These are phyloP conservation scores for Potorous gilbertii DNA, from an alignment of 2,797 vertebrate species.

Conservation along the genomic window DNA sequence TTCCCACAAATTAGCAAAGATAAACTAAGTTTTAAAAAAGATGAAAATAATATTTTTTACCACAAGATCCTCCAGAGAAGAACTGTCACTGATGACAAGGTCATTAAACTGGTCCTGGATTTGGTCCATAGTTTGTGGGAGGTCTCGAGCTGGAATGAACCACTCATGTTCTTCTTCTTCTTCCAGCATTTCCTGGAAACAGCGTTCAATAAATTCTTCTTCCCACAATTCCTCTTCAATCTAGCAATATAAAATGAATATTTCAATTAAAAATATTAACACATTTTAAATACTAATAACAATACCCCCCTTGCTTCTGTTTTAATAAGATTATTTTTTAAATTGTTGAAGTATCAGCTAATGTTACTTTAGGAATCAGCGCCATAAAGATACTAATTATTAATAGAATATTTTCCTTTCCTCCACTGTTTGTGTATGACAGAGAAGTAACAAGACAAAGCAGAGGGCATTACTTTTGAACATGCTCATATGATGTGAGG, in stretches of 20 bases:
- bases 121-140: constrained; percentile 89
- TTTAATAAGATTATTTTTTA: constrained; percentile 42
- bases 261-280: neutral
- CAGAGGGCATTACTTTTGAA: constrained; percentile 29
- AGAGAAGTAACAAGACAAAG: constrained; percentile 43
- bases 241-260: constrained; percentile 78
- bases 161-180: constrained; percentile 94
- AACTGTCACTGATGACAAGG: constrained; percentile 89
- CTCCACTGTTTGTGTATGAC: constrained; percentile 15
- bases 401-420: constrained; percentile 38
- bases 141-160: constrained; percentile 96
- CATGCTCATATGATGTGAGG: neutral
- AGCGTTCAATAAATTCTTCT: constrained; percentile 95
- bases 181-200: constrained; percentile 96
- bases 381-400: constrained; percentile 31
- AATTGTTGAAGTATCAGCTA: constrained; percentile 12
- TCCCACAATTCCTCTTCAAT: constrained; percentile 96
- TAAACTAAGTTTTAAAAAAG: constrained; percentile 62
- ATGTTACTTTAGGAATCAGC: constrained; percentile 6
- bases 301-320: constrained; percentile 31
- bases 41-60: constrained; percentile 82
- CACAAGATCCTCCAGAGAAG: constrained; percentile 88
- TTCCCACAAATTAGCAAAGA: constrained; percentile 56
- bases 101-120: constrained; percentile 92
- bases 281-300: neutral